Conservation (phyloP, 2,113 vertebrate species). For the Spermophilus dauricus region DNA sequence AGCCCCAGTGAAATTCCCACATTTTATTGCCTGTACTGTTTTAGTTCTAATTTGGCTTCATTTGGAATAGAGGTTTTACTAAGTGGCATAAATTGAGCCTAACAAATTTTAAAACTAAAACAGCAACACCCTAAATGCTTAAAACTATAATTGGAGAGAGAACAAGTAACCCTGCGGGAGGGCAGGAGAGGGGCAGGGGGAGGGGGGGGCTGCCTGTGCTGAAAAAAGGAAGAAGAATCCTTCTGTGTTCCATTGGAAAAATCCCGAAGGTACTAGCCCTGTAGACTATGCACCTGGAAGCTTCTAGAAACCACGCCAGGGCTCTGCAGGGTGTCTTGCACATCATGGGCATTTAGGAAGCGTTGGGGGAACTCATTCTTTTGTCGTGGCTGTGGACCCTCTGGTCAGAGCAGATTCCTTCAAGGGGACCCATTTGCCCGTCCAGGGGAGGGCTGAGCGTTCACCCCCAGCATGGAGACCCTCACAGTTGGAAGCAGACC, state of each 20-base stretch:
- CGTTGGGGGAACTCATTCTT: not conserved
- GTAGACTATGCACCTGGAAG: constrained; percentile 1
- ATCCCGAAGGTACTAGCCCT: no score
- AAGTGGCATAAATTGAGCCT: constrained; percentile 85
- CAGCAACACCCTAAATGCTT: constrained; percentile 80
- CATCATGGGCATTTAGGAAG: not conserved
- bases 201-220: no score
- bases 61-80: constrained; percentile 85
- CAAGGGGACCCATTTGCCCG: not conserved
- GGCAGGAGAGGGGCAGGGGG: not conserved
- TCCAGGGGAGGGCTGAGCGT: not conserved
- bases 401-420: constrained; percentile 24
- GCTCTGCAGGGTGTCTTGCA: not conserved
- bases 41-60: constrained; percentile 80
- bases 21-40: constrained; percentile 80
- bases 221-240: no score
- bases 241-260: no score
- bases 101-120: constrained; percentile 84
- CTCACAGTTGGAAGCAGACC: not conserved
- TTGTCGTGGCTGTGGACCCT: not conserved
- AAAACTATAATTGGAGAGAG: constrained; percentile 80
- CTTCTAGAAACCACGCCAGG: not conserved
- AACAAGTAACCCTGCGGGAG: constrained; percentile 75
- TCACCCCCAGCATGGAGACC: not conserved
- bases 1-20: constrained; percentile 74